Evolutionary conservation across 2,113 vertebrate species (phyloP).

Genomic region (Vicugna pacos): DNA sequence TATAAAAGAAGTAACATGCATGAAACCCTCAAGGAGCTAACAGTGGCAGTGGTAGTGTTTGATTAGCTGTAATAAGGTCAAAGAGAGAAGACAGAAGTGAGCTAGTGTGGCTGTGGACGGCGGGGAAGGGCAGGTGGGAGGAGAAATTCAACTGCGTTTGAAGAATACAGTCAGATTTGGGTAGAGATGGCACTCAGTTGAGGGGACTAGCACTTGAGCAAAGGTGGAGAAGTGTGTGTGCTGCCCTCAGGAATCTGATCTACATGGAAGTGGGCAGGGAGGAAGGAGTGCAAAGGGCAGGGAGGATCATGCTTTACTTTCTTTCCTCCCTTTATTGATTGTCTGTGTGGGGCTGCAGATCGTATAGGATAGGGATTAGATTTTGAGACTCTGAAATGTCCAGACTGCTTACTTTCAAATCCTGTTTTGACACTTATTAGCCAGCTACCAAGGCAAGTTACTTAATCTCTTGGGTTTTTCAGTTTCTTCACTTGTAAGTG

Average conservation of each 20-base stretch:
- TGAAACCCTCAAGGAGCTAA: not conserved
- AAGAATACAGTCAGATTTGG: not conserved
- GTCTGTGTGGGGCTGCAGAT: not conserved
- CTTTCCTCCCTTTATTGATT: not conserved
- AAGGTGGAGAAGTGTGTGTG: not conserved
- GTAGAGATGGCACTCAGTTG: not conserved
- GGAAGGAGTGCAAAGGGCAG: not conserved
- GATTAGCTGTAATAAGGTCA: not conserved
- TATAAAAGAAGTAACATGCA: not conserved
- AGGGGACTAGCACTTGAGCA: not conserved
- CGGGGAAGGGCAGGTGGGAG: not conserved
- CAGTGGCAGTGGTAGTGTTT: not conserved
- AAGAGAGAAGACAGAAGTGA: not conserved
- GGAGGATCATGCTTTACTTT: not conserved
- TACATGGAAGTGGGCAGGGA: not conserved
- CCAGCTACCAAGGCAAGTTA: not conserved
- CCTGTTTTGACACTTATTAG: not conserved
- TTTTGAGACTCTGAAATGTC: not conserved
- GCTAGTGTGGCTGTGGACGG: not conserved
- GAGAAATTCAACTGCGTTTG: not conserved
- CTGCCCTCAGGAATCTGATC: not conserved
- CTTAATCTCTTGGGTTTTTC: not conserved
- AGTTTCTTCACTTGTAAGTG: slow-evolving; percentile 9
- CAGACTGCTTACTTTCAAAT: not conserved
- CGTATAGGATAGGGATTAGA: not conserved